Evolutionary conservation across 2,888 invertebrate genomes (phyloP), one percentile per base, ranked within the genome.

Genomic region (Trissolcus japonicus): DNA sequence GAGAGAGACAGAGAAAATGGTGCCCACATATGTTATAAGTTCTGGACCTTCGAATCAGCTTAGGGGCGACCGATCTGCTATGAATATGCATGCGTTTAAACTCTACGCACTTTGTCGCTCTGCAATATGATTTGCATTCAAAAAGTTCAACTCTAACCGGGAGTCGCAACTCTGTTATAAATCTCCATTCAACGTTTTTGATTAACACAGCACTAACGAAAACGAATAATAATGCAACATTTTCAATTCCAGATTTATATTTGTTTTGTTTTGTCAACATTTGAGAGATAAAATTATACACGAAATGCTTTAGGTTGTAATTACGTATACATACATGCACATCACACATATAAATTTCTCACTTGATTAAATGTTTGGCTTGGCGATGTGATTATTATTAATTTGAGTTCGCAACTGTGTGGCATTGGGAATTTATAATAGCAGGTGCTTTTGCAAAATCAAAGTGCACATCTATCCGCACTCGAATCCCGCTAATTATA

Each of bases 21-120:
- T 74, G 59, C 67, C 62, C 74, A 74, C 78, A 75, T 75, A 75
- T 78, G 74, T 74, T 57, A 74, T 59, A 66, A 71, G 54, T 59
- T 50, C 71, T 14, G 59, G 43, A 60, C 65, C 46, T 69, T 65
- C 40, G 59, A 61, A 66, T 68, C 73, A 56, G 54, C 73, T 68
- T 68, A 73, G 67, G 62, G 73, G 59, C 29, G 69, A 74, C 66
- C 74, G 77, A 79, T 74, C 68, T 69, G 63, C 61, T 57, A 73
- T 72, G 75, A 72, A 77, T 76, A 78, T 73, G 67, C 77, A 53
- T 51, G 60, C 54, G 21, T 41, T 67, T 69, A 60, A 60, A 68
- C 46, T 63, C 67, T 35, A 1, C 40, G 40, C 40, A 29, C 48
- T 46, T 50, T 2, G 43, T 46, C 43, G n/a, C 43, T 6, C 43